Percentiles rank a stretch among this genome's conserved stretches.
Conservation (phyloP, 2,113 vertebrate species). For the Rana temporaria region DNA sequence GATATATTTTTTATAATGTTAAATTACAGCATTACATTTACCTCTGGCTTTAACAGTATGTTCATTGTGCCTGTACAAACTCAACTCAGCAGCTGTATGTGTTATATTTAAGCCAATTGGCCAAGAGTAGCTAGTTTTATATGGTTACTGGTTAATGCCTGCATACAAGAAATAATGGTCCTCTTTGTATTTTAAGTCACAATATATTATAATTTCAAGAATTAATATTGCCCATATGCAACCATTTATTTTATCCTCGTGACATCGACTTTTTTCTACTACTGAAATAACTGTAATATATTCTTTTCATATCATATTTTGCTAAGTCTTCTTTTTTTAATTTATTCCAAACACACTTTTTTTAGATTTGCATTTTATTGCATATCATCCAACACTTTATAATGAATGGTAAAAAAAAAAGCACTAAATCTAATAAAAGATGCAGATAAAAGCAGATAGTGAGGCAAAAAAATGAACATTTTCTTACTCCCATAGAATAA, state of each 20-base stretch:
- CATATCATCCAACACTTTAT: too few relatives aligned
- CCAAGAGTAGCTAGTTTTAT: conserved; percentile 48
- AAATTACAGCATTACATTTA: conserved; percentile 49
- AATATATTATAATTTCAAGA: conserved; percentile 53
- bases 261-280: conserved; percentile 23
- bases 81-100: conserved; percentile 48
- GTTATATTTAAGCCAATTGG: conserved; percentile 54
- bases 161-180: conserved; percentile 45
- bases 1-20: conserved; percentile 39
- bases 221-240: conserved; percentile 47
- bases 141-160: conserved; percentile 46
- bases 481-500: too few relatives aligned
- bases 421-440: too few relatives aligned
- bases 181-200: conserved; percentile 52
- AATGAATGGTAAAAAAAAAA: too few relatives aligned
- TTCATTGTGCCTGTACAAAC: conserved; percentile 46
- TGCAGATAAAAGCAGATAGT: too few relatives aligned
- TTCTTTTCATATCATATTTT: too few relatives aligned
- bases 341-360: too few relatives aligned
- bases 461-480: too few relatives aligned
- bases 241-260: conserved; percentile 48
- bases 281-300: too few relatives aligned
- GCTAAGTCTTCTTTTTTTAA: too few relatives aligned
- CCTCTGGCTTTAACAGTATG: conserved; percentile 45
- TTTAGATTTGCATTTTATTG: too few relatives aligned